phyloP scores from a whole-genome alignment of 2,888 invertebrate genomes.

The Ormyrus pomaceus region DNA sequence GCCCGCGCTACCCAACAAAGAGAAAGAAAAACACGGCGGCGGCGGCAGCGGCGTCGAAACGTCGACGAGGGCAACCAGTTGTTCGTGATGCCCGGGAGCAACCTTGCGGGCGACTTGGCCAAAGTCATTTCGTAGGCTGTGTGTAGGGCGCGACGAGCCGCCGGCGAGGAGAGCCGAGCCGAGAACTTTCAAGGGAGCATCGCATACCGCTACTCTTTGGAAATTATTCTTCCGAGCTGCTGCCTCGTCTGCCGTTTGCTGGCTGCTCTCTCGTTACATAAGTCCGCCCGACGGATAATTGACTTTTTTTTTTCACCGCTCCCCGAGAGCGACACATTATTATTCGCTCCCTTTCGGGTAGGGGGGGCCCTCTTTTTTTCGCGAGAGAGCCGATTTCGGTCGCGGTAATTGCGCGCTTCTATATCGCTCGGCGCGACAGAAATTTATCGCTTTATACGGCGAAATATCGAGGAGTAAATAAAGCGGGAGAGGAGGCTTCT shows the following conservation, averaged over 20 bases:
- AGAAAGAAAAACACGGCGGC: slow-evolving; percentile 21
- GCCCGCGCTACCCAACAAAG: slow-evolving; percentile 32
- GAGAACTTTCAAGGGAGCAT: slow-evolving; percentile 49
- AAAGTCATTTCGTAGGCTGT: slow-evolving; percentile 52
- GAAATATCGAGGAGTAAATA: background rate
- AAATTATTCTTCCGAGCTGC: slow-evolving; percentile 47
- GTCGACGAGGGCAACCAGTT: slow-evolving; percentile 57
- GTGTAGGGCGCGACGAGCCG: slow-evolving; percentile 11
- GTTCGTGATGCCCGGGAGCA: slow-evolving; percentile 57
- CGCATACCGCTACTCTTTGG: slow-evolving; percentile 50
- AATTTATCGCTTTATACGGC: slow-evolving; percentile 27
- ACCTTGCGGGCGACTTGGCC: slow-evolving; percentile 48
- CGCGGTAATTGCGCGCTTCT: slow-evolving; percentile 25
- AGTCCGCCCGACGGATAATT: slow-evolving; percentile 37
- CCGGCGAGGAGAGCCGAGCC: slow-evolving; percentile 15
- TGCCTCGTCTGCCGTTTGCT: slow-evolving; percentile 28
- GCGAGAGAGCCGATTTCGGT: background rate
- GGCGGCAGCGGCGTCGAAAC: slow-evolving; percentile 44
- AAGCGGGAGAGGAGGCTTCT: background rate
- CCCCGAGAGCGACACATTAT: slow-evolving; percentile 34
- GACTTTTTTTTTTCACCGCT: slow-evolving; percentile 41
- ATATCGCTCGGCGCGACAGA: slow-evolving; percentile 16
- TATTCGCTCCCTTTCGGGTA: slow-evolving; percentile 2
- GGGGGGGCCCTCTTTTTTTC: background rate
- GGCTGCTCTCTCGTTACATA: slow-evolving; percentile 45